phyloP scores from a whole-genome alignment of 2,888 invertebrate species.

The Eustalomyia histrio region DNA sequence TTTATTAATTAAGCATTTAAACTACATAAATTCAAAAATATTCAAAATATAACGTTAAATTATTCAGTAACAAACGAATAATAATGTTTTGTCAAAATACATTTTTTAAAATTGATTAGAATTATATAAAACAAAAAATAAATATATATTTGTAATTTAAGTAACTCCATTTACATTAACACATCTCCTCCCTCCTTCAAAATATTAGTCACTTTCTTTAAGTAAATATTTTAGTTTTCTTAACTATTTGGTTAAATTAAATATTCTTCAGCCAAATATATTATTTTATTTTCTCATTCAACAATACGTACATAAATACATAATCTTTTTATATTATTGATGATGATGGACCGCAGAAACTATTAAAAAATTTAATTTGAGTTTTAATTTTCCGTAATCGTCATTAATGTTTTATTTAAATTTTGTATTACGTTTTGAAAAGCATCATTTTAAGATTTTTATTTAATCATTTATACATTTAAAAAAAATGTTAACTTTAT shows the following conservation, averaged over 20 bases:
- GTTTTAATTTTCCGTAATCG: too few species aligned
- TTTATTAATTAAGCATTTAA: constrained; percentile 46
- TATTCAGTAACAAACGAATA: neutral
- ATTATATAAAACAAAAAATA: neutral
- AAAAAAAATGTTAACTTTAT: constrained; percentile 61
- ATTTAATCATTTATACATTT: constrained; percentile 58
- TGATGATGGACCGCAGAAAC: too few species aligned
- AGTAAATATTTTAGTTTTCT: constrained; percentile 25
- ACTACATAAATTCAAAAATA: constrained; percentile 18
- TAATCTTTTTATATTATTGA: too few species aligned
- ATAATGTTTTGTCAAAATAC: neutral
- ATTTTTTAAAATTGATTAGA: constrained; percentile 11
- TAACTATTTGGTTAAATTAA: too few species aligned
- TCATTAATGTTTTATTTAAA: too few species aligned
- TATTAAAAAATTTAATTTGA: too few species aligned
- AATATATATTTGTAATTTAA: neutral
- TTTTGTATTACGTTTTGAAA: neutral
- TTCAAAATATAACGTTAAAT: constrained; percentile 6
- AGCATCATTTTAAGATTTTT: constrained; percentile 53
- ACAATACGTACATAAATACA: too few species aligned
- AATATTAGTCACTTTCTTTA: constrained; percentile 56
- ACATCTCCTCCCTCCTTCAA: constrained; percentile 20
- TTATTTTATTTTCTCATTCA: too few species aligned
- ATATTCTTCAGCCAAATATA: too few species aligned
- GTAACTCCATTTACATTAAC: constrained; percentile 19